Evolutionary conservation across 2,888 invertebrate genomes (phyloP), one percentile per base, ranked within the genome.

Genomic region (Tenthredo amoena): DNA sequence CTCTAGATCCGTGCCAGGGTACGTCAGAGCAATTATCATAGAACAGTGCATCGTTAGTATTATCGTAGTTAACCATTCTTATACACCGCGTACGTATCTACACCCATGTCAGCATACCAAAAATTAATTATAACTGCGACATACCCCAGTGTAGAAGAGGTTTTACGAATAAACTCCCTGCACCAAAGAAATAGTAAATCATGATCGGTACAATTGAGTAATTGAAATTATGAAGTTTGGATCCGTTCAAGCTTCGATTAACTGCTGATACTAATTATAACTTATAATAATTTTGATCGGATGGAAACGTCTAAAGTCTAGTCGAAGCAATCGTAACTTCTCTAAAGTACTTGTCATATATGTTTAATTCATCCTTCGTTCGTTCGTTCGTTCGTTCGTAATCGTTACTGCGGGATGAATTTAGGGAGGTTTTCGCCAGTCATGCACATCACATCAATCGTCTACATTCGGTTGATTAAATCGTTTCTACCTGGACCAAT

Each of bases 261-360:
- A 72, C n/a, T 9, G n/a, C n/a, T 37, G 72, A 5, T 72, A n/a
- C 72, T 72, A 72, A 72, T 72, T 72, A 72, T 40, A 72, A 72
- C 6, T 40, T 50, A n/a, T 72, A n/a, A 65, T 40, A 37, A 72
- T 72, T 72, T 72, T 40, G 37, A 72, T 72, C n/a, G 9, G 50
- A n/a, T 50, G 6, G 6, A 40, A 72, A 72, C n/a, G n/a, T 7
- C 18, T 6, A n/a, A 50, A 15, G 47, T 47, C 15, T 47, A 15
- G 47, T 47, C 47, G 12, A 47, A 47, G 15, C 47, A 47, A 47
- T 47, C 47, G 47, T 3, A 47, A 47, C 47, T 47, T 47, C 3
- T 47, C 47, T 15, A 47, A 47, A 47, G 47, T 47, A 47, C 15
- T 47, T 15, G 47, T 47, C 47, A n/a, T n/a, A 9, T 50, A 18